Evolutionary conservation across 2,113 vertebrate species (phyloP), one percentile per base, ranked within the genome.

Genomic region (Natator depressus): DNA sequence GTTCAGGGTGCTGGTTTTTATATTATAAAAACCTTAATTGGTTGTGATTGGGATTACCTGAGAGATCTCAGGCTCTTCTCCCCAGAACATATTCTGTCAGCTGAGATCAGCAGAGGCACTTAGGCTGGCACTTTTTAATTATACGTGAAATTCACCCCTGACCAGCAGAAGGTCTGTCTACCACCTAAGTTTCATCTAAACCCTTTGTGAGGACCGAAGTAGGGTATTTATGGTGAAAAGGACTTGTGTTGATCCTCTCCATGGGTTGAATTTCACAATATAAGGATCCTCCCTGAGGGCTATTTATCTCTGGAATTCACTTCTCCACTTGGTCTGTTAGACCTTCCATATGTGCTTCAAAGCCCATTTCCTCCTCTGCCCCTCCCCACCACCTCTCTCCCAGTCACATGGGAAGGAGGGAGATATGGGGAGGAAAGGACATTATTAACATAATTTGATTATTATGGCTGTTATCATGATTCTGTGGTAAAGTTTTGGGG

Each of bases 401-500:
- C 6, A 80, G 76, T 27, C 75, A 3, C 54, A 79, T 93, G 55
- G 59, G 59, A 90, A 87, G 2, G 14, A 59, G 46, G 13, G 55
- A 13, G 27, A 6, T 12, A 4, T 82, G 80, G 81, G 84, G 59
- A 84, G 78, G 38, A 89, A 85, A 89, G 59, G 47, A 84, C n/a
- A 62, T 90, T 91, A 17, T 11, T 12, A 69, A n/a, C 6, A 46
- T 80, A 87, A 29, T 38, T 75, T 90, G 92, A 75, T 14, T 89
- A 96, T 95, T 93, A 59, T 93, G 88, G 84, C 29, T 84, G 24
- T 69, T 97, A 93, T 96, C 91, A 90, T 42, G 91, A 90, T 85
- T 87, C 76, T 84, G 57, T 97, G 93, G 85, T 10, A 62, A 91
- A 96, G 97, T 95, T 94, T 87, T 89, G 93, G 93, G 82, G 82